These are phyloP conservation scores for Notodonta ziczac DNA, from an alignment of 2,888 invertebrate genomes.

Conservation along the genomic window DNA sequence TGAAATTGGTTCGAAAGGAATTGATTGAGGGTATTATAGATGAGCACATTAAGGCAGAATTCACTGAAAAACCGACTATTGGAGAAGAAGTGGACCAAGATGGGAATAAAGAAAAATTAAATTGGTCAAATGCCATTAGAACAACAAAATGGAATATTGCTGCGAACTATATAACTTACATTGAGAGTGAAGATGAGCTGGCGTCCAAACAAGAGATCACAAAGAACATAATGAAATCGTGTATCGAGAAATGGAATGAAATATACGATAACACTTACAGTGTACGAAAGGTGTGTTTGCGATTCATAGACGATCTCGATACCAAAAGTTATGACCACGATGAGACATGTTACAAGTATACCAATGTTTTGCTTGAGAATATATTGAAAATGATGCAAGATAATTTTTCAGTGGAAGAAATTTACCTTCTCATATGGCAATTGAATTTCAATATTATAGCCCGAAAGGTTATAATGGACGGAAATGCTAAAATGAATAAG, in stretches of 20 bases:
- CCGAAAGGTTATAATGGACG: conserved; percentile 27
- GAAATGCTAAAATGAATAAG: conserved; percentile 9
- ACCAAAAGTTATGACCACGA: conserved; percentile 11
- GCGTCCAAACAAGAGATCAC: conserved; percentile 27
- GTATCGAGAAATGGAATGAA: conserved; percentile 35
- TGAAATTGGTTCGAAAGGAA: conserved; percentile 42
- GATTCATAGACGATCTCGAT: conserved; percentile 35
- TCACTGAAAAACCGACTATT: conserved; percentile 29
- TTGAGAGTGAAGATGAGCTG: conserved; percentile 25
- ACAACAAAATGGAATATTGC: conserved; percentile 45
- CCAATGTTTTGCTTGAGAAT: conserved; percentile 35
- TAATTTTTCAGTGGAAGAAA: conserved; percentile 31
- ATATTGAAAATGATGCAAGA: conserved; percentile 33
- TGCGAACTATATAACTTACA: conserved; percentile 34
- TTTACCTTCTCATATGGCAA: conserved; percentile 47
- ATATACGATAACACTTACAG: conserved; percentile 21
- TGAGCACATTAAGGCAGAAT: conserved; percentile 41
- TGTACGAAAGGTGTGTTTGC: conserved; percentile 24
- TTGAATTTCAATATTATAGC: conserved; percentile 35
- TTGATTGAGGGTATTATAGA: conserved; percentile 43
- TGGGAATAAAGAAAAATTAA: not conserved
- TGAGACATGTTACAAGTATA: conserved; percentile 12
- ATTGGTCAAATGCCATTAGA: not conserved
- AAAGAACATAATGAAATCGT: conserved; percentile 33
- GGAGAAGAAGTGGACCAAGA: not conserved